Evolutionary conservation across 2,113 vertebrate species (phyloP).

Genomic region (Cyanistes caeruleus): DNA sequence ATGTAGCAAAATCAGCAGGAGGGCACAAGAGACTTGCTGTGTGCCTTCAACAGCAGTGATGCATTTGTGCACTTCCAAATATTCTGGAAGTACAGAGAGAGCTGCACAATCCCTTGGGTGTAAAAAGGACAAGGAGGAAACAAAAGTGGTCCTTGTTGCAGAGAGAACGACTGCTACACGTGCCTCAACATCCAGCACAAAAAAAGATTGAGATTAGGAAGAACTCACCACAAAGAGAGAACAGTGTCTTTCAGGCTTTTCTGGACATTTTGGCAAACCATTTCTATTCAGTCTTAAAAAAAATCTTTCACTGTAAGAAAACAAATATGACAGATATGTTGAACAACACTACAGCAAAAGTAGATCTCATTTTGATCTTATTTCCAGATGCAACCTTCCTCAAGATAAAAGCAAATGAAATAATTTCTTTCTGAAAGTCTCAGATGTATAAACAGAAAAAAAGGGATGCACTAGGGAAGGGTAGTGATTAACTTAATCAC

Average conservation of each 20-base stretch:
- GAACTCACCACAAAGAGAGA: constrained; percentile 96
- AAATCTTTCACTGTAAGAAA: constrained; percentile 90
- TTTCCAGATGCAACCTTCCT: not conserved
- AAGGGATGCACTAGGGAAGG: not conserved
- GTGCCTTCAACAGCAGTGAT: not conserved
- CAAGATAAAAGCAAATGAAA: not conserved
- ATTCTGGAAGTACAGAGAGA: not conserved
- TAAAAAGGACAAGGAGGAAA: not conserved
- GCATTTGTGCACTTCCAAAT: not conserved
- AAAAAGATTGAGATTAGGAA: not conserved
- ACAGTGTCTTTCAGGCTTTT: constrained; percentile 95
- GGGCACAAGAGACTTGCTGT: not conserved
- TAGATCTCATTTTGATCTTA: not conserved
- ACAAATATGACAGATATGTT: constrained; percentile 13
- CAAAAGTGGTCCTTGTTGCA: not conserved
- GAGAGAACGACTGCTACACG: not conserved
- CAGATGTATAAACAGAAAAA: not conserved
- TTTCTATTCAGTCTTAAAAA: constrained; percentile 97
- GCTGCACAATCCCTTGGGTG: not conserved
- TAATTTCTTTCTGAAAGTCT: not conserved
- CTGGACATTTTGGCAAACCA: constrained; percentile 94
- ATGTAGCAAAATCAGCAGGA: not conserved
- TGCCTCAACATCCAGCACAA: not conserved
- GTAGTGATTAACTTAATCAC: not conserved
- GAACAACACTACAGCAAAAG: not conserved